A percentile compares a stretch with the other conserved stretches of the same genome.
phyloP scores from a whole-genome alignment of 2,888 invertebrate species.

The Ennomos fuscantarius region DNA sequence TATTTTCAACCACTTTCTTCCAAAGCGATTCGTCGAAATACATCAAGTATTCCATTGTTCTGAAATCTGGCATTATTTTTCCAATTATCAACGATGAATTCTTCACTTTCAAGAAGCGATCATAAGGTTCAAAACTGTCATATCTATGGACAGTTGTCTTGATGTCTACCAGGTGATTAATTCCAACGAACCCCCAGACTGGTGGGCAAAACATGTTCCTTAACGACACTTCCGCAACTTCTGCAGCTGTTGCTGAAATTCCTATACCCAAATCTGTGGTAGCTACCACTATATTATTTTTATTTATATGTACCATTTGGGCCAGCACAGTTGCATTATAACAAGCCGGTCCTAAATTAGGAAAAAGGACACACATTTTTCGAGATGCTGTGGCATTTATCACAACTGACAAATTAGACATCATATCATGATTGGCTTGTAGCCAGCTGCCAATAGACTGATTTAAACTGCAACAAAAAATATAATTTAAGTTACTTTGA shows the following conservation, averaged over 20 bases:
- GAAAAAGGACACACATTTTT: slow-evolving; percentile 79
- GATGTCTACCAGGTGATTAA: slow-evolving; percentile 83
- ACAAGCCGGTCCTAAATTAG: slow-evolving; percentile 84
- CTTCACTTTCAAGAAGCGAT: slow-evolving; percentile 75
- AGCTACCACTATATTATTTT: slow-evolving; percentile 82
- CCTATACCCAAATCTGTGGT: slow-evolving; percentile 85
- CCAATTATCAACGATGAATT: slow-evolving; percentile 82
- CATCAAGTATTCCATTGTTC: slow-evolving; percentile 81
- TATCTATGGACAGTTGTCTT: slow-evolving; percentile 81
- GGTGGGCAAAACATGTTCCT: slow-evolving; percentile 84
- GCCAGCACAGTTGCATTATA: slow-evolving; percentile 83
- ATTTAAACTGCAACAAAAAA: slow-evolving; percentile 52
- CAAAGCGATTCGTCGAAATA: slow-evolving; percentile 70
- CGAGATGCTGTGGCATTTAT: slow-evolving; percentile 79
- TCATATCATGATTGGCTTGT: slow-evolving; percentile 56
- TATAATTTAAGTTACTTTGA: slow-evolving; percentile 1
- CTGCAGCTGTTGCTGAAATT: slow-evolving; percentile 65
- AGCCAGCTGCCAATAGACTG: slow-evolving; percentile 71
- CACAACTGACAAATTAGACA: slow-evolving; percentile 72
- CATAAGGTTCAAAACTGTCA: slow-evolving; percentile 78
- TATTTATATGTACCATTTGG: slow-evolving; percentile 63
- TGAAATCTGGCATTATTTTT: slow-evolving; percentile 75
- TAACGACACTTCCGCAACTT: slow-evolving; percentile 73
- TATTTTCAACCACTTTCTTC: slow-evolving; percentile 61
- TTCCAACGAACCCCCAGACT: slow-evolving; percentile 87